Conservation (phyloP, 2,888 invertebrate species). For the Oxytorus armatus region DNA sequence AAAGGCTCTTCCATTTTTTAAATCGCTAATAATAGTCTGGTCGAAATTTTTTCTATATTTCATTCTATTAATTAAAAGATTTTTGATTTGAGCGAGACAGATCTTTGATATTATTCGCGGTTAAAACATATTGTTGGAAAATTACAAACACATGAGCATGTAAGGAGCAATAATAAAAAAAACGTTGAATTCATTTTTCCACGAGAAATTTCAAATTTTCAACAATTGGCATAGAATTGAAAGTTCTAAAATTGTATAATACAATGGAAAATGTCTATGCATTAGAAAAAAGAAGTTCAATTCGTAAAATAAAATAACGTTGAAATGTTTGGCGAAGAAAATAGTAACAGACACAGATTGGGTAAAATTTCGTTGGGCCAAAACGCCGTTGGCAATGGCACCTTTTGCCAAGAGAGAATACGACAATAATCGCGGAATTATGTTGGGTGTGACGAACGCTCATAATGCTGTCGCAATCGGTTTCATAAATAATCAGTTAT, state of each 20-base stretch:
- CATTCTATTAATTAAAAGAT: neutral
- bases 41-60: slow-evolving; percentile 12
- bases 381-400: slow-evolving; percentile 25
- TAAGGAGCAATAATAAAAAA: too few species aligned
- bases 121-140: too few species aligned
- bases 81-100: too few species aligned
- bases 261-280: neutral
- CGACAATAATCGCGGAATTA: slow-evolving; percentile 20
- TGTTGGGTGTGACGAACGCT: slow-evolving; percentile 16
- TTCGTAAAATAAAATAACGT: neutral
- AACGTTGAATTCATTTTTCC: too few species aligned
- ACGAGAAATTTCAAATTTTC: neutral
- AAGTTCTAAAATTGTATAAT: neutral
- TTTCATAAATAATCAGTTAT: slow-evolving; percentile 46
- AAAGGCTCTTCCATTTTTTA: too few species aligned
- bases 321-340: neutral
- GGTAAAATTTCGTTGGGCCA: neutral
- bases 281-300: neutral
- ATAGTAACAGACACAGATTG: neutral
- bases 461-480: slow-evolving; percentile 16
- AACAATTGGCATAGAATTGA: neutral
- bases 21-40: neutral
- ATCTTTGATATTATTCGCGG: too few species aligned
- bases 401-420: slow-evolving; percentile 6
- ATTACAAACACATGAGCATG: too few species aligned